A percentile compares a stretch with the other conserved stretches of the same genome.
phyloP scores from a whole-genome alignment of 2,113 vertebrate species.

The Piprites chloris region DNA sequence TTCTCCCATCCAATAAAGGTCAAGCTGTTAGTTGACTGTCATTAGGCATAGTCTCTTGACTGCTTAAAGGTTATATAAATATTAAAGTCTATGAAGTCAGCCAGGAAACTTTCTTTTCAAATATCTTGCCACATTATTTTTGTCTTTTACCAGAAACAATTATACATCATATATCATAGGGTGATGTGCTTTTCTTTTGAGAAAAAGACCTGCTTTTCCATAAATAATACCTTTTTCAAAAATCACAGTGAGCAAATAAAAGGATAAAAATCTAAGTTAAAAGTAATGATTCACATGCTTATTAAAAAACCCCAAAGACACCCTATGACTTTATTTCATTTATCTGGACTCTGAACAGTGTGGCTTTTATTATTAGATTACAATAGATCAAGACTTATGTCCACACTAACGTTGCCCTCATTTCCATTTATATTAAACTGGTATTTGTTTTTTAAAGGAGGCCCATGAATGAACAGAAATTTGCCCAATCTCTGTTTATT shows the following conservation, averaged over 20 bases:
- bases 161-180: background rate
- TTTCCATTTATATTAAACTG: conserved; percentile 87
- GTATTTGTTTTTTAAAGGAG: conserved; percentile 80
- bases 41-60: conserved; percentile 40
- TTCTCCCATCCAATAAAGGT: conserved; percentile 42
- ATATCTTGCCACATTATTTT: conserved; percentile 19
- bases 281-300: conserved; percentile 44
- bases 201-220: background rate
- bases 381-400: conserved; percentile 81
- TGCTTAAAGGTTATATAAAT: conserved; percentile 67
- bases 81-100: conserved; percentile 51
- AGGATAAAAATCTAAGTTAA: conserved; percentile 40
- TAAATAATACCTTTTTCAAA: background rate
- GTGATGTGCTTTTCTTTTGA: background rate
- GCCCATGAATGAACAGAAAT: conserved; percentile 73
- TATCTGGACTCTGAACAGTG: conserved; percentile 63
- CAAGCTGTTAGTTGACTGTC: conserved; percentile 53
- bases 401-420: conserved; percentile 72
- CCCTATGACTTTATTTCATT: conserved; percentile 64
- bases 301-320: conserved; percentile 14
- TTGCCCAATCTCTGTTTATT: conserved; percentile 81
- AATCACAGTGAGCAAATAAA: conserved; percentile 17
- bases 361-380: conserved; percentile 77
- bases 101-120: conserved; percentile 19
- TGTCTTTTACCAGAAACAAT: background rate